Conservation (phyloP, 2,888 invertebrate genomes). For the Lepidocyrtoides sp. region DNA sequence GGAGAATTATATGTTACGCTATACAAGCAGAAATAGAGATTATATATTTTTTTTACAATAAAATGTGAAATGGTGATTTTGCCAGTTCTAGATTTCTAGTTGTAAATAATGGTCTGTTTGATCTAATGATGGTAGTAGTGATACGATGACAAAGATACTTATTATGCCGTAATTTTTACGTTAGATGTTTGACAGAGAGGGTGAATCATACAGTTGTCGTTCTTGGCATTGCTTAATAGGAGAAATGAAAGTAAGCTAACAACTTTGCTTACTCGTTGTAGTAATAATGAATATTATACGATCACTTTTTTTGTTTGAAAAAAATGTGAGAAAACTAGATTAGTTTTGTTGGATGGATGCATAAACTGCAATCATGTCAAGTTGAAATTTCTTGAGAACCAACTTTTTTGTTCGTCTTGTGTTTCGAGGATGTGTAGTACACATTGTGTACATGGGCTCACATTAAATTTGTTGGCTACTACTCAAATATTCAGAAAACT, state of each 20-base stretch:
- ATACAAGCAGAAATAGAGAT: background rate
- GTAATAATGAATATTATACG: background rate
- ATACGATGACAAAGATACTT: background rate
- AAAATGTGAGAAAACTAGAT: slow-evolving; percentile 37
- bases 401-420: background rate
- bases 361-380: slow-evolving; percentile 17
- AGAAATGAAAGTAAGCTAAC: background rate
- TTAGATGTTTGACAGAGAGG: background rate
- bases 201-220: slow-evolving; percentile 36
- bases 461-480: background rate
- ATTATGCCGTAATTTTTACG: background rate
- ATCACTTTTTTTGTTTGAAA: background rate
- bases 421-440: background rate
- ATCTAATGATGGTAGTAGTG: slow-evolving; percentile 3
- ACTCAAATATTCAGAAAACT: too few relatives aligned
- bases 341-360: background rate
- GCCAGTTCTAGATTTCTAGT: slow-evolving; percentile 1
- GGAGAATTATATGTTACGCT: background rate
- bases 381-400: background rate
- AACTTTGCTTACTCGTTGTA: background rate
- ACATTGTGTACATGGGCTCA: background rate
- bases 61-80: too few relatives aligned
- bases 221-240: slow-evolving; percentile 25
- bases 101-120: too few relatives aligned
- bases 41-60: background rate